Evolutionary conservation across 1,140 invertebrate species (phyloP).

Genomic region (Drosophila obscura): DNA sequence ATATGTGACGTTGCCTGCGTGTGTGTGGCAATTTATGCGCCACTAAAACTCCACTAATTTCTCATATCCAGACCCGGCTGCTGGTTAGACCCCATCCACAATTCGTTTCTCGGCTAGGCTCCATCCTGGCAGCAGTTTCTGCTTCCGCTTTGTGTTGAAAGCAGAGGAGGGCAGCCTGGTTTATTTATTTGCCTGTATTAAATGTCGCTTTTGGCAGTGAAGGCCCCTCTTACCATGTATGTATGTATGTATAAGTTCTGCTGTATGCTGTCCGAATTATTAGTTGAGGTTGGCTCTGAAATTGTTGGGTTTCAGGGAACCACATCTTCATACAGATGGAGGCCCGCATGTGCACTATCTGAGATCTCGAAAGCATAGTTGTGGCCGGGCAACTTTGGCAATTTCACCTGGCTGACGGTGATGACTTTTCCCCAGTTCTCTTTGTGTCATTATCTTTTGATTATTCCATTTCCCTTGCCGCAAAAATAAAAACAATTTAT

Average conservation of each 20-base stretch:
- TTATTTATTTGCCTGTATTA: conserved; percentile 78
- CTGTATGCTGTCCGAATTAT: not conserved
- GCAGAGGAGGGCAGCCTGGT: conserved; percentile 29
- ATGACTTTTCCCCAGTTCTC: conserved; percentile 47
- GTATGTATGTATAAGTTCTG: no score
- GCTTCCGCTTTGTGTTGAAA: conserved; percentile 48
- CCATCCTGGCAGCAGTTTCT: conserved; percentile 17
- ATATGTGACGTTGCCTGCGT: conserved; percentile 7
- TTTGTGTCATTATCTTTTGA: conserved; percentile 78
- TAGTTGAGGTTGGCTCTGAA: not conserved
- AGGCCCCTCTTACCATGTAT: no score
- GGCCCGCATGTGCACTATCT: conserved; percentile 46
- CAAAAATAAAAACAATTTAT: conserved; percentile 50
- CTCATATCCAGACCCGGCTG: conserved; percentile 35
- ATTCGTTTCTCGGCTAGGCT: conserved; percentile 10
- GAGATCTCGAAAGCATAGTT: conserved; percentile 31
- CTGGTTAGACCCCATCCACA: conserved; percentile 8
- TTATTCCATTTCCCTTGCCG: conserved; percentile 69
- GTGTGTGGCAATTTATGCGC: conserved; percentile 62
- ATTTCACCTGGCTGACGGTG: conserved; percentile 56
- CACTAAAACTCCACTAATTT: conserved; percentile 78
- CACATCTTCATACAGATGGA: not conserved
- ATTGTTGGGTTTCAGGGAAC: not conserved
- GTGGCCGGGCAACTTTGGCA: conserved; percentile 56
- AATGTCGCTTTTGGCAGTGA: conserved; percentile 56